Evolutionary conservation across 92 coral and sea anemone species (phyloP), one percentile per base, ranked within the genome.

Genomic region (Palythoa caribaeorum): DNA sequence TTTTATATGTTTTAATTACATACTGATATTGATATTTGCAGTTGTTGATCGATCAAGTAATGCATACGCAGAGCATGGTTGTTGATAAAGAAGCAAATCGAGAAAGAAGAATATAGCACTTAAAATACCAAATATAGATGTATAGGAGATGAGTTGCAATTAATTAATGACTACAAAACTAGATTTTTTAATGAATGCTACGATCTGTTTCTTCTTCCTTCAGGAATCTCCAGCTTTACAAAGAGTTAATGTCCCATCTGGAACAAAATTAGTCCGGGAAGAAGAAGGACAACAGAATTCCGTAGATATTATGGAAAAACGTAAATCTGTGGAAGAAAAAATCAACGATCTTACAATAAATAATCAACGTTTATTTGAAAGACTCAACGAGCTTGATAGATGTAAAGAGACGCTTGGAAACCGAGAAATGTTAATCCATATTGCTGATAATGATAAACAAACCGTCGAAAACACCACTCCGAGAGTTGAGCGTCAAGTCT

Each of bases 141-240:
- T 21, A 28, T 21, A 19, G 50, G 73, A 2, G 73, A 37, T 70
- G 37, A 9, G 39, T 71, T 21, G 75, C 28, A 28, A 28, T 28
- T 28, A 28, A 38, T 10, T 21, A 28, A 37, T 38, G 35, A 36
- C 9, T 20, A 66, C 10, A 66, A 8, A 66, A 20, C 35, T 8
- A 66, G 9, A 20, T 66, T 19, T 20, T 66, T 1, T 17, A 14
- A 8, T 11, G 28, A 11, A 10, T 59, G 19, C 1, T 19, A 38
- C 37, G 15, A 37, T 15, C 3, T 17, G 35, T 12, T 40, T 1
- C 9, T 50, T 81, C 12, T 47, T 79, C 2, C 38, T 17, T 9
- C 6, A 81, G 76, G 76, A 81, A 52, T 20, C 63, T 21, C 86
- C 73, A 66, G 86, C 76, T 12, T 81, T 48, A 48, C 57, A 16